Evolutionary conservation across 2,113 vertebrate genomes (phyloP).

Genomic region (Hystrix brachyura): DNA sequence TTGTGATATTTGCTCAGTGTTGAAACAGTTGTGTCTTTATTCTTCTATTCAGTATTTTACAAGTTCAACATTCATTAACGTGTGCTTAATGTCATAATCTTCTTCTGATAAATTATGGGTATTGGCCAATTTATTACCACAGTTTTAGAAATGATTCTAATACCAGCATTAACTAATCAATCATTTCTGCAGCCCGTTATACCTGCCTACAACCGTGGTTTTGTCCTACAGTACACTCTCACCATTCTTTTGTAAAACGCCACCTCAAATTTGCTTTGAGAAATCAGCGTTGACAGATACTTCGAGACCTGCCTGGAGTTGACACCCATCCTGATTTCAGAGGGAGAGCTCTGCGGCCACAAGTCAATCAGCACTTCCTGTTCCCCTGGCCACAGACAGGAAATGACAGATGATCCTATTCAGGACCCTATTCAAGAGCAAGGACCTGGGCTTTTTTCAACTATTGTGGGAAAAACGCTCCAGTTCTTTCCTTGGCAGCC

Average conservation of each 20-base stretch:
- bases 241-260: background rate
- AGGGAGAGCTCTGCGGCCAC: background rate
- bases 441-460: background rate
- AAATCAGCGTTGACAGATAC: background rate
- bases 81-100: background rate
- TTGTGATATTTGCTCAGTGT: background rate
- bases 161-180: background rate
- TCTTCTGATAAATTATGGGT: background rate
- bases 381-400: no score
- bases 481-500: background rate
- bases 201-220: background rate
- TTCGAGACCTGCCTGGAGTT: background rate
- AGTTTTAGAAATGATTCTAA: background rate
- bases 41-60: background rate
- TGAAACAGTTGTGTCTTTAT: background rate
- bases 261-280: background rate
- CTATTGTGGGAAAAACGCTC: background rate
- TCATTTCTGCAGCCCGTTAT: background rate
- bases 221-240: background rate
- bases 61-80: background rate
- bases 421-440: background rate
- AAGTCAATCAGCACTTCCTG: background rate
- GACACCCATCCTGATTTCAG: background rate
- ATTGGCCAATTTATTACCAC: background rate
- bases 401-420: background rate